These are phyloP conservation scores for Mythimna lalbum DNA, from an alignment of 2,888 invertebrate genomes.

Conservation along the genomic window DNA sequence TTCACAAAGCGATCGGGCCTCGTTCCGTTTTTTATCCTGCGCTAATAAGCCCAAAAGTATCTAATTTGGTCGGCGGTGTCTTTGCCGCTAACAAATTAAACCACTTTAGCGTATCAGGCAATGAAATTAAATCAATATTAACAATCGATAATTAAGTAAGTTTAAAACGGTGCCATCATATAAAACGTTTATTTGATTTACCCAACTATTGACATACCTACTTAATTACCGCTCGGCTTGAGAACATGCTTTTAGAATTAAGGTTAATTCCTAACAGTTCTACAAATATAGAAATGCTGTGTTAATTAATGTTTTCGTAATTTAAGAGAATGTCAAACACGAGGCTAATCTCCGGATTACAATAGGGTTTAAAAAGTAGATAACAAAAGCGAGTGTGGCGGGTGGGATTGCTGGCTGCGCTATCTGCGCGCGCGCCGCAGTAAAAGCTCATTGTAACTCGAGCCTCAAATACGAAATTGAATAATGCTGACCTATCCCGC, in stretches of 20 bases:
- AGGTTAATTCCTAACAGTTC: constrained; percentile 60
- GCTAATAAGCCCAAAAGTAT: constrained; percentile 90
- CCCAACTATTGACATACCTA: constrained; percentile 69
- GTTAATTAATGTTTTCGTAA: constrained; percentile 67
- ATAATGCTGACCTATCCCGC: constrained; percentile 91
- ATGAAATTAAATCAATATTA: constrained; percentile 87
- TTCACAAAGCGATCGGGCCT: constrained; percentile 87
- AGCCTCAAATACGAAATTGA: constrained; percentile 91
- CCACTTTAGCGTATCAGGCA: constrained; percentile 89
- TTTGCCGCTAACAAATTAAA: constrained; percentile 89
- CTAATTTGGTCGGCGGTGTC: constrained; percentile 89
- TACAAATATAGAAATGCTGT: constrained; percentile 59
- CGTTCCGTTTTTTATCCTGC: constrained; percentile 85
- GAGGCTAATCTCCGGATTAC: constrained; percentile 76
- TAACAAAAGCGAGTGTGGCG: constrained; percentile 79
- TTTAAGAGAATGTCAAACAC: constrained; percentile 70
- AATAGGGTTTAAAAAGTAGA: constrained; percentile 79
- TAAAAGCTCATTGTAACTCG: constrained; percentile 90
- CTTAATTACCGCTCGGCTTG: constrained; percentile 61
- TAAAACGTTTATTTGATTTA: constrained; percentile 78
- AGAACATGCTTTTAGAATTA: constrained; percentile 62
- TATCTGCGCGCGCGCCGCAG: constrained; percentile 87
- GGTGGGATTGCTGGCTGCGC: constrained; percentile 78
- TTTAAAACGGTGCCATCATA: constrained; percentile 82
- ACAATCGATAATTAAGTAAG: constrained; percentile 89